phyloP scores from a whole-genome alignment of 2,113 vertebrate species.

The Syrrhaptes paradoxus region DNA sequence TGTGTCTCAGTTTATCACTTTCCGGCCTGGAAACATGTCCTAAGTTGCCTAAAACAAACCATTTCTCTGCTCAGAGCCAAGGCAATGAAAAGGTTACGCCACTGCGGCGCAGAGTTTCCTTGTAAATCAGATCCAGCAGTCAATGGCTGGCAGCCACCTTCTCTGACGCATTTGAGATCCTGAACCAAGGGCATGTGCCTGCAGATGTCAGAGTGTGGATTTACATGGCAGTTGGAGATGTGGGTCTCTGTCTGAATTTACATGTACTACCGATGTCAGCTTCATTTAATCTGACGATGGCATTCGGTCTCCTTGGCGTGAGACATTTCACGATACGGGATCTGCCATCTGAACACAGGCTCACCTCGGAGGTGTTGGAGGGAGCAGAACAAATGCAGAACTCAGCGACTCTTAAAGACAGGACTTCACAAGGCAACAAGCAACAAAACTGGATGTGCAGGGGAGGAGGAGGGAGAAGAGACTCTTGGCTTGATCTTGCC shows the following conservation, averaged over 20 bases:
- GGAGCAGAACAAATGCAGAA: not conserved
- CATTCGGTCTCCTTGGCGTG: not conserved
- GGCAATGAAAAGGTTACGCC: constrained; percentile 49
- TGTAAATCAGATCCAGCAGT: constrained; percentile 41
- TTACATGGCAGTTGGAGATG: constrained; percentile 11
- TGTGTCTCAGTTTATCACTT: constrained; percentile 22
- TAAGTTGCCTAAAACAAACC: constrained; percentile 34
- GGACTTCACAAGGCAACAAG: not conserved
- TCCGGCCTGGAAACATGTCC: not conserved
- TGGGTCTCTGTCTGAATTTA: not conserved
- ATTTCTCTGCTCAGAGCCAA: constrained; percentile 23
- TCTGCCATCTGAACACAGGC: not conserved
- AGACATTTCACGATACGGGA: not conserved
- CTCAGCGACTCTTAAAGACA: not conserved
- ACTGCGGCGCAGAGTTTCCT: not conserved
- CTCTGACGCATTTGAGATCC: not conserved
- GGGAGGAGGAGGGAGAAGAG: not conserved
- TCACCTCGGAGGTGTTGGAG: not conserved
- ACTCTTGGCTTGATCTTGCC: not conserved
- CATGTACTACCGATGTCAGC: not conserved
- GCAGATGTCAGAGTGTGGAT: not conserved
- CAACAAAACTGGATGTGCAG: constrained; percentile 23
- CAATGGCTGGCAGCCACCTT: not conserved
- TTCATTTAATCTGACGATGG: not conserved
- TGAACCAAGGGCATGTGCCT: not conserved